These are phyloP conservation scores for Camelus dromedarius DNA, from an alignment of 2,113 vertebrate species.

Conservation along the genomic window DNA sequence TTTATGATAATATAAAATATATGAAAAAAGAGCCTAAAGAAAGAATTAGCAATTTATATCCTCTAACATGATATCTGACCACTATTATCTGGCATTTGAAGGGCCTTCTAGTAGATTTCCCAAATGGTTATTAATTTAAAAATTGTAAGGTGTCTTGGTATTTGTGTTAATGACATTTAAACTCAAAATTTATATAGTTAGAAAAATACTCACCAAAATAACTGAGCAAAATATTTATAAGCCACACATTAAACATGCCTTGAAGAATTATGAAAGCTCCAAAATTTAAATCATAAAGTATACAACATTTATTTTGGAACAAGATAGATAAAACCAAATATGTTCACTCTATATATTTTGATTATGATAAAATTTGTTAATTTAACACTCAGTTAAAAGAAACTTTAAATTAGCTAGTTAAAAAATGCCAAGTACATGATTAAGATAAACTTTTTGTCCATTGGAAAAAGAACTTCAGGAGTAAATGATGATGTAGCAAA, in stretches of 20 bases:
- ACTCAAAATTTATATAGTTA: conserved; percentile 50
- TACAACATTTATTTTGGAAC: conserved; percentile 75
- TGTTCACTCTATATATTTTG: conserved; percentile 60
- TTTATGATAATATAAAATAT: conserved; percentile 5
- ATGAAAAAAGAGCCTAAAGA: background rate
- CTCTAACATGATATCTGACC: background rate
- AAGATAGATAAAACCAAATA: conserved; percentile 73
- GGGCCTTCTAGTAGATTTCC: background rate
- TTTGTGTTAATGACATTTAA: conserved; percentile 42
- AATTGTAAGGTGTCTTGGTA: background rate
- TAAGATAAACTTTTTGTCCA: conserved; percentile 67
- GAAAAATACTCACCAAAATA: conserved; percentile 70
- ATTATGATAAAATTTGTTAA: conserved; percentile 73
- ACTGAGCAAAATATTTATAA: conserved; percentile 73
- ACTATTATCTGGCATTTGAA: background rate
- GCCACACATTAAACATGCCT: conserved; percentile 74
- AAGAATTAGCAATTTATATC: background rate
- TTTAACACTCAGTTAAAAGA: conserved; percentile 75
- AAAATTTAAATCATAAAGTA: conserved; percentile 67
- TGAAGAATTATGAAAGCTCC: conserved; percentile 33
- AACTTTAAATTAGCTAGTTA: conserved; percentile 69
- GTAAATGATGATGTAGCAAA: conserved; percentile 37
- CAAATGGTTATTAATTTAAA: conserved; percentile 38
- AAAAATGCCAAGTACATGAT: conserved; percentile 70
- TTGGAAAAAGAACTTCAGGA: conserved; percentile 29